phyloP scores from a whole-genome alignment of 1,140 invertebrate species.

The Zaprionus nigranus region DNA sequence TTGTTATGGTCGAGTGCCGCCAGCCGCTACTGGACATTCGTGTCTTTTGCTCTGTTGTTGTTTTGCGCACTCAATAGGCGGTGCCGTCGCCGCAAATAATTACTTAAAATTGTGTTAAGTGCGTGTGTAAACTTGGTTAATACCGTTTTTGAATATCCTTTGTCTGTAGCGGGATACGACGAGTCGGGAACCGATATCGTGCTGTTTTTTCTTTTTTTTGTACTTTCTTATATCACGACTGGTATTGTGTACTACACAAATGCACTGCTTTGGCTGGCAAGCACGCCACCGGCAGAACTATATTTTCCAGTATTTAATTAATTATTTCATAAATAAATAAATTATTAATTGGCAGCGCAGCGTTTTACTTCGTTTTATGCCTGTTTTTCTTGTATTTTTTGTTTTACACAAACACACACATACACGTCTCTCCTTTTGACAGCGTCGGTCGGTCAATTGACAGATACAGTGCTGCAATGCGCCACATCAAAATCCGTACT shows the following conservation, averaged over 20 bases:
- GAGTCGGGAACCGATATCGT: conserved; percentile 21
- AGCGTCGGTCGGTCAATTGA: conserved; percentile 46
- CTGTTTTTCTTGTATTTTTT: conserved; percentile 60
- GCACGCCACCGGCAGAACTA: conserved; percentile 24
- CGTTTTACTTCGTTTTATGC: conserved; percentile 45
- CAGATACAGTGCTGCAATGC: conserved; percentile 51
- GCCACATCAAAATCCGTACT: neutral
- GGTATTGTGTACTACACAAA: conserved; percentile 22
- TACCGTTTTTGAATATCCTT: conserved; percentile 74
- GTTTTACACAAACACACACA: conserved; percentile 64
- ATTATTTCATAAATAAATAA: conserved; percentile 50
- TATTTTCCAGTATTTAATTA: conserved; percentile 40
- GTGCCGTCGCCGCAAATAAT: conserved; percentile 26
- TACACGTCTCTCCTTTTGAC: conserved; percentile 56
- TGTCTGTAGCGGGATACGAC: conserved; percentile 45
- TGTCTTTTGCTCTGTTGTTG: conserved; percentile 43
- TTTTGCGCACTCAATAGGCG: conserved; percentile 24
- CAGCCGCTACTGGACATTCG: conserved; percentile 28
- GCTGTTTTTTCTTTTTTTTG: conserved; percentile 47
- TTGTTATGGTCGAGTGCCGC: conserved; percentile 50
- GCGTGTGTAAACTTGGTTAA: conserved; percentile 28
- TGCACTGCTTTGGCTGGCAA: conserved; percentile 42
- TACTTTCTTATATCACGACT: conserved; percentile 72
- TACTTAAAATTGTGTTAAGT: conserved; percentile 17
- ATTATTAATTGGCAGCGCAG: conserved; percentile 48